These are phyloP conservation scores for Shargacucullia verbasci DNA, from an alignment of 2,888 invertebrate species.

Conservation along the genomic window DNA sequence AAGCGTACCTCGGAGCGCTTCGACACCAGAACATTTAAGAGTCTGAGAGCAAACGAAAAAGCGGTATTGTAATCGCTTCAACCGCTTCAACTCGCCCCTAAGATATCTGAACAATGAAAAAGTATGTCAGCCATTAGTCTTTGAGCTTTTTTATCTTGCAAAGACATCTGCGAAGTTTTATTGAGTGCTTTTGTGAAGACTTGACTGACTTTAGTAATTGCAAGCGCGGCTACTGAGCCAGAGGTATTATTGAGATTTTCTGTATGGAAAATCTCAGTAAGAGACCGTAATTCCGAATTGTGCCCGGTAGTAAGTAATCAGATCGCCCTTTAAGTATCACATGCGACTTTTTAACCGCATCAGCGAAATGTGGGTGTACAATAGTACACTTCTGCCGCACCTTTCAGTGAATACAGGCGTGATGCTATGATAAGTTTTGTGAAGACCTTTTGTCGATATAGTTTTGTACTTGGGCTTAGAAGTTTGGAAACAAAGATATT, in stretches of 20 bases:
- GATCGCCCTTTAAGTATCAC: no score
- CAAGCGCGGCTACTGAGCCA: no score
- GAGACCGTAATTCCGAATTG: no score
- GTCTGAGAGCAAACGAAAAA: constrained; percentile 50
- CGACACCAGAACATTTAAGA: constrained; percentile 58
- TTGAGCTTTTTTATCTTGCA: constrained; percentile 20
- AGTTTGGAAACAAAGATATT: constrained; percentile 18
- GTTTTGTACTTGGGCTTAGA: neutral
- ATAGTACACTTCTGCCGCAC: no score
- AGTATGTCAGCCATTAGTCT: constrained; percentile 41
- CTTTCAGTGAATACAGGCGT: no score
- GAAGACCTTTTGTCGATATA: constrained; percentile 7
- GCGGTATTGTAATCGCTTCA: constrained; percentile 55
- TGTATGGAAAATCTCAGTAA: no score
- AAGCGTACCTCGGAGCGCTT: constrained; percentile 52
- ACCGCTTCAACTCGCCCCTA: constrained; percentile 39
- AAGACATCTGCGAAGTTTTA: constrained; percentile 28
- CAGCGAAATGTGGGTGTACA: no score
- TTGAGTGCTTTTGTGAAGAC: constrained; percentile 5
- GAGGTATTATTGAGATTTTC: no score
- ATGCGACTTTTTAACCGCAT: no score
- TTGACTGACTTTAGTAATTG: no score
- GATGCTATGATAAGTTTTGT: no score
- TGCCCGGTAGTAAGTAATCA: no score
- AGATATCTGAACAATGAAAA: constrained; percentile 48